These are phyloP conservation scores for Chaetodon trifascialis DNA, from an alignment of 2,113 vertebrate species.

Conservation along the genomic window DNA sequence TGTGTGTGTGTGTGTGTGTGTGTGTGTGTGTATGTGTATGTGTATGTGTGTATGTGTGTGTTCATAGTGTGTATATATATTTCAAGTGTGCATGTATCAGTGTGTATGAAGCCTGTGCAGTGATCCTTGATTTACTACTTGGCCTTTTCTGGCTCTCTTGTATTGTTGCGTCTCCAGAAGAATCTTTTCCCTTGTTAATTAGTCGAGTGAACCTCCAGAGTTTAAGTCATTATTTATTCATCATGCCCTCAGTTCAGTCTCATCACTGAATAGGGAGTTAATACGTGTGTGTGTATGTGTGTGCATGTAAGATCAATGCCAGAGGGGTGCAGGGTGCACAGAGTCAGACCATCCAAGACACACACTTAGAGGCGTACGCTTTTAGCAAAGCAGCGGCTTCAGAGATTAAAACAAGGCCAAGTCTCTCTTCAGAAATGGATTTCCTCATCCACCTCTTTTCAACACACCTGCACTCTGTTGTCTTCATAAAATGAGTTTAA, in stretches of 20 bases:
- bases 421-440: conserved; percentile 15
- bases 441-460: conserved; percentile 31
- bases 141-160: conserved; percentile 43
- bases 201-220: conserved; percentile 63
- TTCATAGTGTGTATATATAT: neutral
- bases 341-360: conserved; percentile 34
- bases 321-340: conserved; percentile 47
- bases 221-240: conserved; percentile 78
- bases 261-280: conserved; percentile 41
- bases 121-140: conserved; percentile 48
- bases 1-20: neutral
- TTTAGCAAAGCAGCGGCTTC: conserved; percentile 20
- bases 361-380: neutral
- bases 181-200: conserved; percentile 68
- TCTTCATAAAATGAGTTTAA: conserved; percentile 41
- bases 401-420: conserved; percentile 35
- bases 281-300: conserved; percentile 17
- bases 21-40: too few relatives aligned
- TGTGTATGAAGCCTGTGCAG: conserved; percentile 36
- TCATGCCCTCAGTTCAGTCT: conserved; percentile 58
- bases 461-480: conserved; percentile 42
- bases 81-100: conserved; percentile 8
- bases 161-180: conserved; percentile 57
- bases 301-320: conserved; percentile 43
- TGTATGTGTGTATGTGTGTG: neutral